Evolutionary conservation across 2,113 vertebrate species (phyloP).

Genomic region (Takifugu flavidus): DNA sequence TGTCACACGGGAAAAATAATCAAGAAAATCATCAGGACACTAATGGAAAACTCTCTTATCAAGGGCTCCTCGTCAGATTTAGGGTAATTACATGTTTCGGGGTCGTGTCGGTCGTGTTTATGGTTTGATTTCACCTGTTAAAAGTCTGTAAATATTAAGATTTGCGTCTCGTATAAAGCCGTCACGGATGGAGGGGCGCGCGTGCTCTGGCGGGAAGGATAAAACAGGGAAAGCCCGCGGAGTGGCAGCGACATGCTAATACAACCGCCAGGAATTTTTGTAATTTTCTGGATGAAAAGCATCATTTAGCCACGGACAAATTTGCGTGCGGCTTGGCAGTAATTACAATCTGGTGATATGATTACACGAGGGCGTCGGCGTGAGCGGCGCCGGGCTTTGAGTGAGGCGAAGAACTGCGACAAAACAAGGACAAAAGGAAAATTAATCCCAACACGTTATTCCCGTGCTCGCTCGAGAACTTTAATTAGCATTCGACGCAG

Average conservation of each 20-base stretch:
- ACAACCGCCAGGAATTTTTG: slow-evolving; percentile 47
- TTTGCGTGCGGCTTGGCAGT: slow-evolving; percentile 42
- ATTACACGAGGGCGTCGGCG: slow-evolving; percentile 36
- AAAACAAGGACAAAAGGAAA: slow-evolving; percentile 43
- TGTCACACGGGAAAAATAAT: slow-evolving; percentile 6
- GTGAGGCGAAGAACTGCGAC: slow-evolving; percentile 28
- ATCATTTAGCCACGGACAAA: slow-evolving; percentile 56
- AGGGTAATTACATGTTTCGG: not conserved
- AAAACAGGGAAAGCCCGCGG: slow-evolving; percentile 45
- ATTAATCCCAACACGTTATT: slow-evolving; percentile 39
- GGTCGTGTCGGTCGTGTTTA: too few species aligned
- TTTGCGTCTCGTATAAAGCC: slow-evolving; percentile 21
- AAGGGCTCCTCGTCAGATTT: too few species aligned
- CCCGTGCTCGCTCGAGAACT: slow-evolving; percentile 20
- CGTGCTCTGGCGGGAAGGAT: slow-evolving; percentile 14
- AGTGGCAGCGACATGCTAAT: slow-evolving; percentile 38
- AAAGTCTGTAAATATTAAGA: not conserved
- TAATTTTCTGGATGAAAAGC: slow-evolving; percentile 69
- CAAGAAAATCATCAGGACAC: slow-evolving; percentile 6
- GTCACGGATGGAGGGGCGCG: slow-evolving; percentile 25
- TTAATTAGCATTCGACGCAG: slow-evolving; percentile 39
- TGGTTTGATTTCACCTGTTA: not conserved
- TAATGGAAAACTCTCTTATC: not conserved
- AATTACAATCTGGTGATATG: slow-evolving; percentile 57
- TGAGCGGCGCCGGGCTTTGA: slow-evolving; percentile 49